Conservation (phyloP, 2,888 invertebrate genomes). For the Panzeria rudis region DNA sequence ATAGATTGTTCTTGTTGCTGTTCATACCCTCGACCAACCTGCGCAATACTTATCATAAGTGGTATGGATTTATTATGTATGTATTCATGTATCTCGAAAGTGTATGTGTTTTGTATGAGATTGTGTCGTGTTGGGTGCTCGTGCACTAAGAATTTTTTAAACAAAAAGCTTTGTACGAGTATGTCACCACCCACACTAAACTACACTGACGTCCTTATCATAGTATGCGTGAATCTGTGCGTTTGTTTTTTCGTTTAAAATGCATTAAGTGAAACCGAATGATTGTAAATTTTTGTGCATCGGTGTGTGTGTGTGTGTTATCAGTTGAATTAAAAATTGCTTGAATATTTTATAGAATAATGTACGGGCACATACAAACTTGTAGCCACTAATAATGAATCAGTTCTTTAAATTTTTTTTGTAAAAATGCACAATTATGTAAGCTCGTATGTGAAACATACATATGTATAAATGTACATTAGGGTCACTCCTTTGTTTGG, state of each 20-base stretch:
- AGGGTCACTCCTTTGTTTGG: too few relatives aligned
- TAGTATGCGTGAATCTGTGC: neutral
- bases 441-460: too few relatives aligned
- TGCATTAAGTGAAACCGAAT: constrained; percentile 60
- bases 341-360: constrained; percentile 24
- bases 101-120: neutral
- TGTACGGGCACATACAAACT: neutral
- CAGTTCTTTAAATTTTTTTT: neutral
- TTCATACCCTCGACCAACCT: constrained; percentile 66
- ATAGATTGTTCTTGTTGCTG: constrained; percentile 27
- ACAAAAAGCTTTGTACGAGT: constrained; percentile 47
- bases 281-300: neutral
- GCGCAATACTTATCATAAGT: constrained; percentile 66
- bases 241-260: constrained; percentile 38
- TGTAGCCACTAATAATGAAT: neutral
- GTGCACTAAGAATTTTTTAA: constrained; percentile 47
- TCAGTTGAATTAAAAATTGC: constrained; percentile 16
- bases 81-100: neutral
- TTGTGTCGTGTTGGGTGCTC: constrained; percentile 14
- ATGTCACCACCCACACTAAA: constrained; percentile 72
- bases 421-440: neutral
- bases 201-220: constrained; percentile 32
- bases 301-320: constrained; percentile 5
- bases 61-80: constrained; percentile 12
- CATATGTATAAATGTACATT: neutral